A percentile compares a stretch with the other conserved stretches of the same genome.
Evolutionary conservation across 2,797 vertebrate species (phyloP).

Genomic region (Chromis chromis): DNA sequence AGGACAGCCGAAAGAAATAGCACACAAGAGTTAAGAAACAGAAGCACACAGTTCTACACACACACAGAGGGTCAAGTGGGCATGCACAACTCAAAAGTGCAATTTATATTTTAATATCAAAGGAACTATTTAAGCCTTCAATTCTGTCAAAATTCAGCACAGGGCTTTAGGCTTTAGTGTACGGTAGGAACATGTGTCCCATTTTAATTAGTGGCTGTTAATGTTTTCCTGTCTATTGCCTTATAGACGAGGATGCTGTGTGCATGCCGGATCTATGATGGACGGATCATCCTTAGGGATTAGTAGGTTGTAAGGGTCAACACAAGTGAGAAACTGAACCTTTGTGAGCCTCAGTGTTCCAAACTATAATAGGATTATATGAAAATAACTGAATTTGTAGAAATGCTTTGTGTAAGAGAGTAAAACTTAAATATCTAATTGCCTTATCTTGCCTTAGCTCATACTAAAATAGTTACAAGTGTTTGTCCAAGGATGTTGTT

Average conservation of each 20-base stretch:
- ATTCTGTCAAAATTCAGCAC: not conserved
- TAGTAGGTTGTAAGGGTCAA: not conserved
- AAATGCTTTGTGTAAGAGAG: not conserved
- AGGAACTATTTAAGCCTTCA: not conserved
- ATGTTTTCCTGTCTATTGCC: not conserved
- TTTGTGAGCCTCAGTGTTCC: not conserved
- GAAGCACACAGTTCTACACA: slow-evolving; percentile 61
- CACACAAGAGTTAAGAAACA: slow-evolving; percentile 79
- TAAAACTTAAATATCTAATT: not conserved
- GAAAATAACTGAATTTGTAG: not conserved
- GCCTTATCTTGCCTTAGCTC: not conserved
- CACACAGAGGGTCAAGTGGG: slow-evolving; percentile 25
- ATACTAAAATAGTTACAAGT: too few species aligned
- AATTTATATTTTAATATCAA: slow-evolving; percentile 13
- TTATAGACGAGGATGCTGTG: not conserved
- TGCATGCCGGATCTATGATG: not conserved
- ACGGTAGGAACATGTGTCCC: not conserved
- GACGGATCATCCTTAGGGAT: not conserved
- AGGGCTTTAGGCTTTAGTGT: not conserved
- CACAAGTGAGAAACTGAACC: not conserved
- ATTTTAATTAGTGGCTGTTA: not conserved
- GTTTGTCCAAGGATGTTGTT: too few species aligned
- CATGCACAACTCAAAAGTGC: slow-evolving; percentile 25
- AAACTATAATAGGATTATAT: not conserved
- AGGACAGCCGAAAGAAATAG: slow-evolving; percentile 82